Conservation (phyloP, 1,140 invertebrate genomes). For the Spodoptera litura region DNA sequence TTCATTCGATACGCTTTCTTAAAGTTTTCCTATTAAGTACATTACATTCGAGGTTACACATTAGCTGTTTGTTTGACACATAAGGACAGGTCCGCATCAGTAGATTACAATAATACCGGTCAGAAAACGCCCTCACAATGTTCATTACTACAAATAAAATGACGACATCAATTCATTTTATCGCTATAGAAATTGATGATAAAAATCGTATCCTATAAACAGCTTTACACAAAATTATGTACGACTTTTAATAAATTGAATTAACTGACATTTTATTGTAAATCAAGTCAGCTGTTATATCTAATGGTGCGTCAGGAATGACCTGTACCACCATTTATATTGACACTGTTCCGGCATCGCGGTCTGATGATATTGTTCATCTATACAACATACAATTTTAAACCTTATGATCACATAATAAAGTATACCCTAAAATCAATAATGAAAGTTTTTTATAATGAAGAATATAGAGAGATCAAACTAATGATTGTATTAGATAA, state of each 20-base stretch:
- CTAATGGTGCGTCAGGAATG: constrained; percentile 19
- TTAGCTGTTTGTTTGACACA: too few relatives aligned
- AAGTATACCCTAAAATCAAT: background rate
- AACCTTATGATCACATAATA: background rate
- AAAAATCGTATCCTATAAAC: background rate
- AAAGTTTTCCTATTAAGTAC: too few relatives aligned
- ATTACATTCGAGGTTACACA: too few relatives aligned
- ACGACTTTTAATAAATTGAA: constrained; percentile 30
- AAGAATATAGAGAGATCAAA: constrained; percentile 41
- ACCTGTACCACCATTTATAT: constrained; percentile 25
- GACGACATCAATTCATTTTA: too few relatives aligned
- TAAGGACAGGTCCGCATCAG: too few relatives aligned
- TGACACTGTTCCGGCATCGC: background rate
- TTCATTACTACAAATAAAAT: too few relatives aligned
- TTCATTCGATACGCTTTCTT: too few relatives aligned
- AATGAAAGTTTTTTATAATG: background rate
- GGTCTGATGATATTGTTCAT: constrained; percentile 15
- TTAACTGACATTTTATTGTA: constrained; percentile 24
- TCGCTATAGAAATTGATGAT: background rate
- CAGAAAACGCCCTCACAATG: too few relatives aligned
- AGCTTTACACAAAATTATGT: background rate
- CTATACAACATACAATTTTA: background rate
- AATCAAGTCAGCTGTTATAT: constrained; percentile 25
- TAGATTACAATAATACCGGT: too few relatives aligned
- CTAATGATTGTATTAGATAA: constrained; percentile 31